Conservation (phyloP, 2,113 vertebrate species). For the Takifugu flavidus region DNA sequence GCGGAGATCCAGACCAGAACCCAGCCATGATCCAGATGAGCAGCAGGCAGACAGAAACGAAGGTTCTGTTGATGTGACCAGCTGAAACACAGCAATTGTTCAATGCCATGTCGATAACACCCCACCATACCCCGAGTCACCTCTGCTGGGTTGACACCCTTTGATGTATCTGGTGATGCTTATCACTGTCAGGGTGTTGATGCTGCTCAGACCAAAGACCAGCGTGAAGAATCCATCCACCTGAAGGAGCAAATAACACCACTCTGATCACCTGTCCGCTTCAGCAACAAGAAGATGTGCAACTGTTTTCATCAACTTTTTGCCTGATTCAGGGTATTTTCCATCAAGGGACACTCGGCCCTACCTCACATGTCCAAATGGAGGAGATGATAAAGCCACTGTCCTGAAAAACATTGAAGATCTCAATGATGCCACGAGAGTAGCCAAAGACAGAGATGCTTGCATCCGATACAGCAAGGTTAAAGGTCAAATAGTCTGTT, state of each 20-base stretch:
- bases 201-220: constrained; percentile 82
- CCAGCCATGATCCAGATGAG: constrained; percentile 78
- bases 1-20: constrained; percentile 82
- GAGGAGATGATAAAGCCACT: constrained; percentile 48
- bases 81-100: constrained; percentile 54
- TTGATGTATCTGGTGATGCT: constrained; percentile 83
- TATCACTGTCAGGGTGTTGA: constrained; percentile 84
- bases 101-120: no score
- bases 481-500: constrained; percentile 56
- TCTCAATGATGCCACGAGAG: constrained; percentile 61
- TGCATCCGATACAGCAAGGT: constrained; percentile 56
- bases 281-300: no score
- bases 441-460: constrained; percentile 63
- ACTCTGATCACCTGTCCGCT: background rate
- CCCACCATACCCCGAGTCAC: background rate
- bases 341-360: background rate
- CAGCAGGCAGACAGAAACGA: constrained; percentile 66
- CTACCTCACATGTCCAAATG: constrained; percentile 63
- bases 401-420: constrained; percentile 56
- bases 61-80: constrained; percentile 72
- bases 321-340: no score
- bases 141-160: constrained; percentile 75
- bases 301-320: no score
- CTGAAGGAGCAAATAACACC: constrained; percentile 60
- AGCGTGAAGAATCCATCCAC: constrained; percentile 84